Base-by-base conservation (phyloP, 2,113 vertebrate genomes). In the Urocitellus parryii region DNA sequence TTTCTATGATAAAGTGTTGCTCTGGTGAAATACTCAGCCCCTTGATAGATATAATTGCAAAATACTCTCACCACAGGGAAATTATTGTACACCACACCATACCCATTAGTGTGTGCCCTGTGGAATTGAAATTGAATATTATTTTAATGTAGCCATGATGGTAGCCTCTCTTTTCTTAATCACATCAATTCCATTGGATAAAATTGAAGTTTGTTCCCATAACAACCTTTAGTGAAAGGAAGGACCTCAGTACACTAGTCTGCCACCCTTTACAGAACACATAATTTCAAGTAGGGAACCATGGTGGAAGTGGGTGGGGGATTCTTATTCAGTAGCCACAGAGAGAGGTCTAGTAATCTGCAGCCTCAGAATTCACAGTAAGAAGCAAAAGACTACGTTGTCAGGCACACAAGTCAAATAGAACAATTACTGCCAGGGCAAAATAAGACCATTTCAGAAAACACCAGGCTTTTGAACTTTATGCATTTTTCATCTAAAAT, bases 31-130 rank as follows among this genome's bases (percentile, higher is more conserved):
- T 65, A 9, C 22, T 78, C 45, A 80, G 2, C 16, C 18, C n/a
- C 53, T 81, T 97, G 83, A 95, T 91, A 87, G 20, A 25, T 34
- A 73, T 92, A 94, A 95, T 68, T 95, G 29, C 34, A 91, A 97
- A 93, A 92, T 73, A 72, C 8, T 24, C 32, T 97, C 48, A 90
- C 77, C 17, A 11, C 42, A 91, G 53, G 88, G 53, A 90, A 81
- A 85, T 95, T 78, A 91, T 27, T 56, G 45, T 73, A 63, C 13
- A 76, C 25, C 20, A 45, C 53, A 88, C 42, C 20, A 42, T 70
- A 73, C 45, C 48, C 56, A 88, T 94, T 95, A 81, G 4, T 39
- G 42, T 74, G n/a, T 16, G 45, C 42, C 25, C 34, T 48, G 8
- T 34, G 94, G 42, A 78, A 85, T 34, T 94, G 42, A 27, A 91